phyloP scores from a whole-genome alignment of 1,140 invertebrate genomes.

The Andricus grossulariae region DNA sequence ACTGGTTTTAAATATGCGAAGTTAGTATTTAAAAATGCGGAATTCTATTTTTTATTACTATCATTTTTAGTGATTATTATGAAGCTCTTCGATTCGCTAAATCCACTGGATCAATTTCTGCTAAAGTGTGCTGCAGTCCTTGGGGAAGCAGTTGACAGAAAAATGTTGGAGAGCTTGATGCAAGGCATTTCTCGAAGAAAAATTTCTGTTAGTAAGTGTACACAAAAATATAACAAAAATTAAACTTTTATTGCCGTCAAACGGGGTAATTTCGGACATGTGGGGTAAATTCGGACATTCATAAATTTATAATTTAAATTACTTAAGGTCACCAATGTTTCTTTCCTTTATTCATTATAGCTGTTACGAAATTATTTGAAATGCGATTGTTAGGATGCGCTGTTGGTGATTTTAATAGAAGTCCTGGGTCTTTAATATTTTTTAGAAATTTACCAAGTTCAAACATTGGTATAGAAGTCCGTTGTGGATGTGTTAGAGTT shows the following conservation, averaged over 20 bases:
- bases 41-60: conserved; percentile 1
- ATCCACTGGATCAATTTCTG: conserved; percentile 78
- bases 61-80: conserved; percentile 76
- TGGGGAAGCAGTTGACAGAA: conserved; percentile 77
- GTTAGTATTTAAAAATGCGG: neutral
- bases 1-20: no score
- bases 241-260: neutral
- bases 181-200: conserved; percentile 69
- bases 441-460: conserved; percentile 64
- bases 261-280: no score
- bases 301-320: no score
- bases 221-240: conserved; percentile 17
- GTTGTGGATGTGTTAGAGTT: conserved; percentile 61
- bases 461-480: conserved; percentile 45
- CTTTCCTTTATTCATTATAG: conserved; percentile 59
- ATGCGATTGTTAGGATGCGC: conserved; percentile 79
- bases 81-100: conserved; percentile 78
- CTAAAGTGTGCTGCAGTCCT: conserved; percentile 79
- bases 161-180: conserved; percentile 77
- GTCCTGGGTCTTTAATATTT: conserved; percentile 60
- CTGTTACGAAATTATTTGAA: conserved; percentile 78
- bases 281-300: no score
- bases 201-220: conserved; percentile 72
- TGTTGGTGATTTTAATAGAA: conserved; percentile 76
- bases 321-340: no score